phyloP scores from a whole-genome alignment of 2,797 vertebrate species.

The Novumbra hubbsi region DNA sequence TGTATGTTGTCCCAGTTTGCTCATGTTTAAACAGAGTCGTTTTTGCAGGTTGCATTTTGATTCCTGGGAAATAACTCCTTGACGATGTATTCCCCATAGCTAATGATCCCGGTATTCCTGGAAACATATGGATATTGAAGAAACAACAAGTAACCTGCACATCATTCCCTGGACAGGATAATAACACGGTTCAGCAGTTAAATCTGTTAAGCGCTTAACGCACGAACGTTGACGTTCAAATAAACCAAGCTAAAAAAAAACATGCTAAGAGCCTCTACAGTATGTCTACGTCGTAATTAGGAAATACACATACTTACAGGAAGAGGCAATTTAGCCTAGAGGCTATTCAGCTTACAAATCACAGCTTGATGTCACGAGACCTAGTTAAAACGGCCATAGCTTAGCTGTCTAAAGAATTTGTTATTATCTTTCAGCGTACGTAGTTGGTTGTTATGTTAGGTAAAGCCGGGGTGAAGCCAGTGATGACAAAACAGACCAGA shows the following conservation, averaged over 20 bases:
- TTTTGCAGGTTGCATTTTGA: slow-evolving; percentile 59
- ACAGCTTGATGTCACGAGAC: neutral
- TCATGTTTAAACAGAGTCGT: slow-evolving; percentile 79
- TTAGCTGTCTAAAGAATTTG: neutral
- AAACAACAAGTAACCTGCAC: neutral
- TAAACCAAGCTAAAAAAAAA: neutral
- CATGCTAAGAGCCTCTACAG: neutral
- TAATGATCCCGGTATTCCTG: neutral
- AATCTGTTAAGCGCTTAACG: neutral
- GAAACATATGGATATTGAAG: neutral
- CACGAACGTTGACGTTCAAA: neutral
- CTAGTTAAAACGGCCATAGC: neutral
- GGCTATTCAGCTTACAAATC: neutral
- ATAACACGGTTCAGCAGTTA: neutral
- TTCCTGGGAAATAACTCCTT: slow-evolving; percentile 38
- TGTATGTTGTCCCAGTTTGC: slow-evolving; percentile 75
- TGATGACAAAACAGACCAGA: neutral
- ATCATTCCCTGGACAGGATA: neutral
- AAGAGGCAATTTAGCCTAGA: neutral
- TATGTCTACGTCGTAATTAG: neutral
- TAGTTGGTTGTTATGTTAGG: neutral
- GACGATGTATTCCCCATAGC: slow-evolving; percentile 65
- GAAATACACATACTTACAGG: slow-evolving; percentile 1
- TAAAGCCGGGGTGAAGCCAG: neutral
- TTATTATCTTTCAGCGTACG: neutral